Conservation (phyloP, 92 coral and sea anemone species). For the Desmophyllum pertusum region DNA sequence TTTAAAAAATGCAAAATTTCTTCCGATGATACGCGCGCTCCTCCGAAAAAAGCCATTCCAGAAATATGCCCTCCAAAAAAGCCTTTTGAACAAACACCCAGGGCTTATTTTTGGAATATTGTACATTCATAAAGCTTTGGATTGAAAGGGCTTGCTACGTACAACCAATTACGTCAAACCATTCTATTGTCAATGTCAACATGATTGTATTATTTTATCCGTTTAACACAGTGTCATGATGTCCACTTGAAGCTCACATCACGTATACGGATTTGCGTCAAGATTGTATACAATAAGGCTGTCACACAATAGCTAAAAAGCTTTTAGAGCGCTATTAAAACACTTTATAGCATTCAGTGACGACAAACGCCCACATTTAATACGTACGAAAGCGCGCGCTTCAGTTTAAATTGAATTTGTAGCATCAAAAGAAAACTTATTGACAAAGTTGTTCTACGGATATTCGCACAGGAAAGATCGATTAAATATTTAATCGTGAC, state of each 20-base stretch:
- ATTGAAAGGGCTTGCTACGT: neutral
- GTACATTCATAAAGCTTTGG: too few relatives aligned
- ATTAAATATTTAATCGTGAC: neutral
- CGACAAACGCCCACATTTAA: neutral
- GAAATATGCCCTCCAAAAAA: too few relatives aligned
- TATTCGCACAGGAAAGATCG: neutral
- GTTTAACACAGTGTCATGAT: neutral
- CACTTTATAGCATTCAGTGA: neutral
- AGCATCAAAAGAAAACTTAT: neutral
- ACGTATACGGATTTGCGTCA: conserved; percentile 37
- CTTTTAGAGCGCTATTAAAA: neutral
- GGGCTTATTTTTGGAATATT: too few relatives aligned
- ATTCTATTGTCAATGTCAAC: neutral
- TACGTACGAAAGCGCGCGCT: neutral
- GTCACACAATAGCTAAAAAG: neutral
- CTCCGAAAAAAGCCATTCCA: too few relatives aligned
- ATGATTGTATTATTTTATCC: neutral
- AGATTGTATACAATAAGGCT: neutral
- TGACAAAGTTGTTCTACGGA: neutral
- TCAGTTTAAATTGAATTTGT: neutral
- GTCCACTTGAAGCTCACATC: conserved; percentile 14
- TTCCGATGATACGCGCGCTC: too few relatives aligned
- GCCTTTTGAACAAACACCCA: too few relatives aligned
- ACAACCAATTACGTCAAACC: neutral
- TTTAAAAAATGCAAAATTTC: too few relatives aligned